Evolutionary conservation across 2,888 invertebrate genomes (phyloP).

Genomic region (Nemapogon koenigi): DNA sequence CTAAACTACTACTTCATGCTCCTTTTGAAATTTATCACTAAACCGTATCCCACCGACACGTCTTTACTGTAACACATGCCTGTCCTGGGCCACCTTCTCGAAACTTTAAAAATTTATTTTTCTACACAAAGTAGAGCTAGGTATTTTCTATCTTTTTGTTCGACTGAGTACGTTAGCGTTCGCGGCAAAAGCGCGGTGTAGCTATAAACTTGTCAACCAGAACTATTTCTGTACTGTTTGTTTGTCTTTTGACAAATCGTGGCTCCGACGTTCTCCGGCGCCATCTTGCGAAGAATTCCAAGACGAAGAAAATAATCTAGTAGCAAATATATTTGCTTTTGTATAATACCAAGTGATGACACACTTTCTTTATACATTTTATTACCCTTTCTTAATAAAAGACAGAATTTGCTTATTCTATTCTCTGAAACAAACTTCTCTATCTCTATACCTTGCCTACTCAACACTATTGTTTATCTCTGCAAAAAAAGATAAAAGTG

Average conservation of each 20-base stretch:
- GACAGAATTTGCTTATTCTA: too few species aligned
- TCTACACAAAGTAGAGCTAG: neutral
- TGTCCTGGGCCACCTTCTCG: conserved; percentile 5
- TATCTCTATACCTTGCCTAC: too few species aligned
- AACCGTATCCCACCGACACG: conserved; percentile 22
- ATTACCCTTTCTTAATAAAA: neutral
- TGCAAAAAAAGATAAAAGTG: too few species aligned
- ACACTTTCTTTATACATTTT: neutral
- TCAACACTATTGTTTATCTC: too few species aligned
- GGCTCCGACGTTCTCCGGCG: conserved; percentile 31
- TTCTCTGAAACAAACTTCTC: too few species aligned
- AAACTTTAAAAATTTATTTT: conserved; percentile 3
- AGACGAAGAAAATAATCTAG: conserved; percentile 5
- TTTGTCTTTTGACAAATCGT: conserved; percentile 56
- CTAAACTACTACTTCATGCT: neutral
- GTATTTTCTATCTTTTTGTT: conserved; percentile 5
- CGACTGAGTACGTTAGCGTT: conserved; percentile 11
- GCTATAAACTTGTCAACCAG: conserved; percentile 58
- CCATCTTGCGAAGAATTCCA: conserved; percentile 31
- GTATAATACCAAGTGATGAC: neutral
- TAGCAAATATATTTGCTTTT: neutral
- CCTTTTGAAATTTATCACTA: conserved; percentile 43
- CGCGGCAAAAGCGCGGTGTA: conserved; percentile 19
- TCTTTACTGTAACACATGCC: conserved; percentile 5
- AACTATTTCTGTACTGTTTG: conserved; percentile 58